Evolutionary conservation across 2,113 vertebrate species (phyloP).

Genomic region (Muntiacus muntjak): DNA sequence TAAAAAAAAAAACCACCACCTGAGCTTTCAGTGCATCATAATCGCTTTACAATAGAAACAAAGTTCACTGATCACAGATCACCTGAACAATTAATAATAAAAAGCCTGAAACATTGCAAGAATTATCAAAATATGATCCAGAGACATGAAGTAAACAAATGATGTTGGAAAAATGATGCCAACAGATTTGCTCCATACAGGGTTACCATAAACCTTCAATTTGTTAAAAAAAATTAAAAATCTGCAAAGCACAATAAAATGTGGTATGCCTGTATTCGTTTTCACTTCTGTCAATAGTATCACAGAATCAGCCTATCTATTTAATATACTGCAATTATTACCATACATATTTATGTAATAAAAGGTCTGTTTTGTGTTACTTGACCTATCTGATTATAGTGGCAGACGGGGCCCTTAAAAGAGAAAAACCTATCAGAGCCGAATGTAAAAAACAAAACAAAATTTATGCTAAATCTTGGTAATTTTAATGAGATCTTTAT

Average conservation of each 20-base stretch:
- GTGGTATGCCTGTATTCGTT: background rate
- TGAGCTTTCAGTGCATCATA: background rate
- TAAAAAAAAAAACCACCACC: background rate
- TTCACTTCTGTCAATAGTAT: background rate
- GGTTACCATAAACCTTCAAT: background rate
- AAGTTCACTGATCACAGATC: background rate
- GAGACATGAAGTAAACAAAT: background rate
- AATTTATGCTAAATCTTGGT: constrained; percentile 2
- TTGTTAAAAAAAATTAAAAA: background rate
- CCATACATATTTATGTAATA: background rate
- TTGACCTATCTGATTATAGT: background rate
- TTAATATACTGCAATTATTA: background rate
- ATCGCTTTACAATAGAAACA: background rate
- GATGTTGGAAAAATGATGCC: background rate
- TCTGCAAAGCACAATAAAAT: background rate
- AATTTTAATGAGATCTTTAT: constrained; percentile 16
- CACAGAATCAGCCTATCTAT: background rate
- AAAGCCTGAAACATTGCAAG: background rate
- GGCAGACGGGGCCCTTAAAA: background rate
- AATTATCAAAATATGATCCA: background rate
- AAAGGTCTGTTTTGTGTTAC: background rate
- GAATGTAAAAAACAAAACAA: constrained; percentile 24
- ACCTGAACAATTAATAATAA: background rate
- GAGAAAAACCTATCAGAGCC: background rate
- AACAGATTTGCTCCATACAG: background rate